phyloP scores from a whole-genome alignment of 1,140 invertebrate genomes.

The Forficula auricularia region DNA sequence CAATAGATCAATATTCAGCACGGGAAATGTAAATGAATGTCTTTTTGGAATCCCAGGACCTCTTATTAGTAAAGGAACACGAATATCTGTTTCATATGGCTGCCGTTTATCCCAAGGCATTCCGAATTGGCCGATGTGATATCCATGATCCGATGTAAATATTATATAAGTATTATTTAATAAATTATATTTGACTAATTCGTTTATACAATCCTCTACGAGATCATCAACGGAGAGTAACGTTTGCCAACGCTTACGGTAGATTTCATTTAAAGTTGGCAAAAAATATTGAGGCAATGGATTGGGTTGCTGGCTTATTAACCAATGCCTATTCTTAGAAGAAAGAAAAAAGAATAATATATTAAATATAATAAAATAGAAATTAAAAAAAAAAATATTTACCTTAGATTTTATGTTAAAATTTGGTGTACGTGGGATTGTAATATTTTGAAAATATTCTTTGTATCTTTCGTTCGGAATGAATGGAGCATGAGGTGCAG shows the following conservation, averaged over 20 bases:
- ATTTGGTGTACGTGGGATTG: conserved; percentile 46
- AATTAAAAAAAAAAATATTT: conserved; percentile 7
- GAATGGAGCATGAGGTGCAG: conserved; percentile 69
- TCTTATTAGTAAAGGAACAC: conserved; percentile 58
- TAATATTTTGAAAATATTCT: conserved; percentile 36
- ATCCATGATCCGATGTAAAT: conserved; percentile 78
- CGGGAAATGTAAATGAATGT: conserved; percentile 29
- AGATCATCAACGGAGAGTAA: conserved; percentile 74
- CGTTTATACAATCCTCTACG: conserved; percentile 41
- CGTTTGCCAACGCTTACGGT: conserved; percentile 52
- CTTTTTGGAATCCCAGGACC: conserved; percentile 46
- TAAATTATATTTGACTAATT: conserved; percentile 32
- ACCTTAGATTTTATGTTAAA: conserved; percentile 36
- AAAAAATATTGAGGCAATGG: conserved; percentile 37
- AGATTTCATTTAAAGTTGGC: conserved; percentile 43
- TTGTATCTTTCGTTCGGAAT: conserved; percentile 55
- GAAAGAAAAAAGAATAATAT: conserved; percentile 8
- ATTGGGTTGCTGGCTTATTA: conserved; percentile 44
- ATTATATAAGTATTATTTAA: conserved; percentile 63
- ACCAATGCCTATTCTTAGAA: conserved; percentile 60
- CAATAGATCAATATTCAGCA: conserved; percentile 62
- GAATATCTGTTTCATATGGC: conserved; percentile 74
- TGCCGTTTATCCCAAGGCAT: conserved; percentile 75
- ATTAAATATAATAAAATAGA: conserved; percentile 4
- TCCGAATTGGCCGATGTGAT: conserved; percentile 73